Evolutionary conservation across 1,140 invertebrate genomes (phyloP).

Genomic region (Eciton burchellii): DNA sequence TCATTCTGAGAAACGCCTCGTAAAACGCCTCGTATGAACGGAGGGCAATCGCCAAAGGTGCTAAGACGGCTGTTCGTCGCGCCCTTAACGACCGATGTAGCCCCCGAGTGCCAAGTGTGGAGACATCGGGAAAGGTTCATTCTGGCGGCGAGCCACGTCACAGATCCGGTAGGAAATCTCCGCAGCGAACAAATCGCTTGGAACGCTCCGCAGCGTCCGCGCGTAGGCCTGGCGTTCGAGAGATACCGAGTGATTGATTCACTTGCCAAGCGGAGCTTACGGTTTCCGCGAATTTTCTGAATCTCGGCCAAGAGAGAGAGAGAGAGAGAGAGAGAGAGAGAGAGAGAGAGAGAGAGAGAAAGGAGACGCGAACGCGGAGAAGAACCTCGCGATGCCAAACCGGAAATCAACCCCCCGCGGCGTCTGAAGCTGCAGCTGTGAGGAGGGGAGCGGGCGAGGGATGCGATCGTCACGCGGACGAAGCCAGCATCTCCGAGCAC

Average conservation of each 20-base stretch:
- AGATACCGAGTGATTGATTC: slow-evolving; percentile 82
- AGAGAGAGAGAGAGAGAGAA: too few species aligned
- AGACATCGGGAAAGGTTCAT: slow-evolving; percentile 44
- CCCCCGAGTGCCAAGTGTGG: slow-evolving; percentile 21
- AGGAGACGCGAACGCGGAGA: slow-evolving; percentile 65
- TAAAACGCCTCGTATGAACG: neutral
- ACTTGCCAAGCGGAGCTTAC: slow-evolving; percentile 80
- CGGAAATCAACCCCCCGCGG: slow-evolving; percentile 77
- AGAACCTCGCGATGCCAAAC: slow-evolving; percentile 76
- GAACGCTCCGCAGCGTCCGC: slow-evolving; percentile 12
- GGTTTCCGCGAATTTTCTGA: slow-evolving; percentile 81
- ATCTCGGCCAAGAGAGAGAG: slow-evolving; percentile 76
- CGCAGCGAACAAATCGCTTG: slow-evolving; percentile 75
- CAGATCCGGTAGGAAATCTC: slow-evolving; percentile 73
- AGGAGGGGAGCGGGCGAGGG: neutral
- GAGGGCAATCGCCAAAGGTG: slow-evolving; percentile 9
- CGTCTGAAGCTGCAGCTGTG: slow-evolving; percentile 12
- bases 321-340: too few species aligned
- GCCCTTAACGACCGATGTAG: slow-evolving; percentile 38
- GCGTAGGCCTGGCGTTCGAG: slow-evolving; percentile 70
- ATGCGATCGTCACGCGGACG: slow-evolving; percentile 4
- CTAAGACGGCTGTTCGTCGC: slow-evolving; percentile 37
- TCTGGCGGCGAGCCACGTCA: slow-evolving; percentile 79
- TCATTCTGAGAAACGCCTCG: neutral
- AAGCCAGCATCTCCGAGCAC: slow-evolving; percentile 17